A percentile compares a stretch with the other conserved stretches of the same genome.
Evolutionary conservation across 2,113 vertebrate species (phyloP).

Genomic region (Erinaceus europaeus): DNA sequence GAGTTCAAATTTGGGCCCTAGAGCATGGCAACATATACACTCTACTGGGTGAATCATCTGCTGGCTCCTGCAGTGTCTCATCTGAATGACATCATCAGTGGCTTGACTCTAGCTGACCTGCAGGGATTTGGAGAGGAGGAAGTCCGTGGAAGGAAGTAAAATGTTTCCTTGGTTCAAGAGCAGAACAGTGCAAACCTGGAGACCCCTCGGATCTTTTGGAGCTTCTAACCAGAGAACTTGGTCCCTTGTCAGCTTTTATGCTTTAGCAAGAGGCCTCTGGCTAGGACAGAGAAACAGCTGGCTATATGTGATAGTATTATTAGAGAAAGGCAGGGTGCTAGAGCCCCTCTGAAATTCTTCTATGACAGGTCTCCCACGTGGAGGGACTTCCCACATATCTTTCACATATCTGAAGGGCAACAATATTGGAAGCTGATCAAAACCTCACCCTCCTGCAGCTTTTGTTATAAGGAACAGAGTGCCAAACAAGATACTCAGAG

Average conservation of each 20-base stretch:
- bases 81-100: neutral
- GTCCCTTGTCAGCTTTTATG: neutral
- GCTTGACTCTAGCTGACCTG: too few species aligned
- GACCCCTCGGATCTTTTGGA: neutral
- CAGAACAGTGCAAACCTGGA: neutral
- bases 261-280: neutral
- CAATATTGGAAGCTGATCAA: neutral
- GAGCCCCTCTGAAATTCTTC: neutral
- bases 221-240: neutral
- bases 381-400: neutral
- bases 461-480: too few species aligned
- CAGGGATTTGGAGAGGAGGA: neutral
- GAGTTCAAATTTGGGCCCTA: too few species aligned
- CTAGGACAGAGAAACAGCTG: too few species aligned
- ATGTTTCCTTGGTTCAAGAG: neutral
- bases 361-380: neutral
- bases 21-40: too few species aligned
- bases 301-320: rapidly evolving
- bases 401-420: neutral
- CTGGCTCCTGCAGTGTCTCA: neutral
- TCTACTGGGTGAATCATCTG: too few species aligned
- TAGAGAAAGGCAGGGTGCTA: neutral
- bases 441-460: neutral
- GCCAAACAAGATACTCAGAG: too few species aligned
- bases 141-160: neutral